phyloP scores from a whole-genome alignment of 2,888 invertebrate genomes.

The Scaptomyza tumidula region DNA sequence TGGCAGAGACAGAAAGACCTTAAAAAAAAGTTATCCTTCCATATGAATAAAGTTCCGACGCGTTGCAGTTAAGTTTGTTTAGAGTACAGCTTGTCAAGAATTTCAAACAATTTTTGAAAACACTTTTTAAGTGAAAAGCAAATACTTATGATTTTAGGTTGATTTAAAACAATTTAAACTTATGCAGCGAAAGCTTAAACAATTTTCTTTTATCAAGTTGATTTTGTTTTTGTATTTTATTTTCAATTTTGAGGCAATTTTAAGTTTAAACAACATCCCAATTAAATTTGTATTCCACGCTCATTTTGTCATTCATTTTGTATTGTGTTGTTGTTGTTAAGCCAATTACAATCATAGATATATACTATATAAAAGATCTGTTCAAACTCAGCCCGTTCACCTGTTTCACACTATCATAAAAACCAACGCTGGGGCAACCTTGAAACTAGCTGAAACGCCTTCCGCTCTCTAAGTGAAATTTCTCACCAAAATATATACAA shows the following conservation, averaged over 20 bases:
- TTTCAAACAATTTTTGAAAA: background rate
- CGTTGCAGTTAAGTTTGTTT: background rate
- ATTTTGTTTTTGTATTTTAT: constrained; percentile 26
- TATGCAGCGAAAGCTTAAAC: constrained; percentile 28
- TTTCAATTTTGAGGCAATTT: background rate
- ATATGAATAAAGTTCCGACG: background rate
- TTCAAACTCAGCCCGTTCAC: constrained; percentile 33
- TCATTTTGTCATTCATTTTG: constrained; percentile 44
- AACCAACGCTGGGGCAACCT: constrained; percentile 54
- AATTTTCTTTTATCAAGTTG: constrained; percentile 18
- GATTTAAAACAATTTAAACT: background rate
- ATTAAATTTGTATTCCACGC: constrained; percentile 17
- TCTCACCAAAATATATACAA: constrained; percentile 41
- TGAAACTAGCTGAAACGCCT: constrained; percentile 60
- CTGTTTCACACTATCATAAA: constrained; percentile 51
- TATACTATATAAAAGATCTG: constrained; percentile 21
- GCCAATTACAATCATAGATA: constrained; percentile 30
- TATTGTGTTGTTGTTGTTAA: constrained; percentile 7
- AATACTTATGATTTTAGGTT: background rate
- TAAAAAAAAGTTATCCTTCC: background rate
- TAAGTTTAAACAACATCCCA: constrained; percentile 13
- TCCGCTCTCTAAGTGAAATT: constrained; percentile 66
- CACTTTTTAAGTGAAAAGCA: background rate
- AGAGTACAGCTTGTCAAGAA: background rate
- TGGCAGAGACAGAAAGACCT: constrained; percentile 13